These are phyloP conservation scores for Blastomussa wellsi DNA, from an alignment of 92 coral and sea anemone genomes.

Conservation along the genomic window DNA sequence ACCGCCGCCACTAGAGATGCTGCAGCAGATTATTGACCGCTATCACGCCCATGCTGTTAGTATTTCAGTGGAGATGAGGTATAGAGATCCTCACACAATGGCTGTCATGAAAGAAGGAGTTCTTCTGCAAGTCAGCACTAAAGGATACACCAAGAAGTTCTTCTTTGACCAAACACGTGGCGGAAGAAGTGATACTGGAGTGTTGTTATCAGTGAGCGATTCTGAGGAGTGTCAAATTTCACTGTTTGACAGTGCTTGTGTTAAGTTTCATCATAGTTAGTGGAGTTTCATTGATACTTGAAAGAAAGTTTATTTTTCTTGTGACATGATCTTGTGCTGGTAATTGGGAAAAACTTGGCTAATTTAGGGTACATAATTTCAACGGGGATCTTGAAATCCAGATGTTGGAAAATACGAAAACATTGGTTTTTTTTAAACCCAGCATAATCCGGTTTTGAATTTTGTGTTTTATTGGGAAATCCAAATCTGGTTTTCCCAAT, in stretches of 20 bases:
- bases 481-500: too few relatives aligned
- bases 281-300: conserved; percentile 16
- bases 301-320: background rate
- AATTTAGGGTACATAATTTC: too few relatives aligned
- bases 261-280: too few relatives aligned
- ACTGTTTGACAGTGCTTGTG: conserved; percentile 19
- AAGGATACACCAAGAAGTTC: conserved; percentile 24
- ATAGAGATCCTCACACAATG: conserved; percentile 26
- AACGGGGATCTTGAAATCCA: too few relatives aligned
- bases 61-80: conserved; percentile 29
- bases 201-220: conserved; percentile 26
- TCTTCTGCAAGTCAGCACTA: conserved; percentile 24
- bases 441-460: too few relatives aligned
- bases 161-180: conserved; percentile 28
- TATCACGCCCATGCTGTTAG: conserved; percentile 23
- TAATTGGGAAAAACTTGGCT: too few relatives aligned
- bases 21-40: conserved; percentile 9
- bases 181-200: conserved; percentile 26
- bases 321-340: background rate
- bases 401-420: too few relatives aligned
- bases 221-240: conserved; percentile 27
- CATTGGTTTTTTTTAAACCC: too few relatives aligned
- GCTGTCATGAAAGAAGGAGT: conserved; percentile 33
- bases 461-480: too few relatives aligned
- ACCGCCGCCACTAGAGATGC: background rate